Evolutionary conservation across 2,113 vertebrate genomes (phyloP), one percentile per base, ranked within the genome.

Genomic region (Thunnus maccoyii): DNA sequence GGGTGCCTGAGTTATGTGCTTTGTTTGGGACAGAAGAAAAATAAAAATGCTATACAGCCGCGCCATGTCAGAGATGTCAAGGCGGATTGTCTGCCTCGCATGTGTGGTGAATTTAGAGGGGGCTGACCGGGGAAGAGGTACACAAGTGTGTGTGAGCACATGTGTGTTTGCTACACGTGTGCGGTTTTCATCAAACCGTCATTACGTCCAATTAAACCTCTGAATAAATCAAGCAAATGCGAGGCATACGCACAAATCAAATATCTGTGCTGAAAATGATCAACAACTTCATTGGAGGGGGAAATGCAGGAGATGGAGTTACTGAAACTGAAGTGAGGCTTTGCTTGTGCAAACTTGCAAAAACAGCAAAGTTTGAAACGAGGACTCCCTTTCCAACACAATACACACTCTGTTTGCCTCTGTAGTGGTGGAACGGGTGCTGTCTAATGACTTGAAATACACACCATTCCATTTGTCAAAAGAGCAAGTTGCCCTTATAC

Each of bases 21-120:
- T 93, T 92, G 82, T 92, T 91, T 86, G 79, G 86, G 83, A 89
- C 84, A 63, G 76, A 82, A 78, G 82, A 72, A 93, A 89, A 82
- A 91, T 86, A 91, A 93, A 94, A 93, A 86, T 86, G 84, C 69
- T 76, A 85, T 86, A 90, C 48, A 36, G 78, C 76, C 48, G 3
- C 51, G 27, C 54, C 77, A 73, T 76, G 83, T 86, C 72, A 50
- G 66, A 72, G 44, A 84, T 77, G 82, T 86, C 62, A 50, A 47
- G 79, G 80, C 56, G 76, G 65, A 84, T 36, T 69, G 83, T 83
- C 75, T 72, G 86, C 67, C 52, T 72, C 16, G 20, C 73, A 77
- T 84, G 77, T 86, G 63, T 61, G 74, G 63, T 63, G 82, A 80
- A 85, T 84, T 77, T 76, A 69, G 68, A 82, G 70, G 36, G 20